Conservation (phyloP, 1,140 invertebrate species). For the Leucophenga varia region DNA sequence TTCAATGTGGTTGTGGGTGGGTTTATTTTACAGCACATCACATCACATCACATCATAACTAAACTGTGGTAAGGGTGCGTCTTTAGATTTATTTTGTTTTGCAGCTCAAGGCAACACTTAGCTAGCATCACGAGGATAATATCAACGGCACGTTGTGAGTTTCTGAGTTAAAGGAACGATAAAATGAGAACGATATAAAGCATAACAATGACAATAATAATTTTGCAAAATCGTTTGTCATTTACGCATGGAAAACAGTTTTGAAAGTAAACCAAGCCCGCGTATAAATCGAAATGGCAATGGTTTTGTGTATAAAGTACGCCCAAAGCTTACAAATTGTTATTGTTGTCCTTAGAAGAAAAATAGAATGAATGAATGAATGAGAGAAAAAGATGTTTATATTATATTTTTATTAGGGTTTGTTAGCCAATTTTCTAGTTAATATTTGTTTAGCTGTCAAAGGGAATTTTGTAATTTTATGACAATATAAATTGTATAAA, state of each 20-base stretch:
- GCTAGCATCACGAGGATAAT: slow-evolving; percentile 38
- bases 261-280: slow-evolving; percentile 52
- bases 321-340: too few relatives aligned
- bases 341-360: too few relatives aligned
- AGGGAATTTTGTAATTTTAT: slow-evolving; percentile 30
- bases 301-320: too few relatives aligned
- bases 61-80: too few relatives aligned
- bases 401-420: slow-evolving; percentile 31
- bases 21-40: too few relatives aligned
- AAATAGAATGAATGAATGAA: too few relatives aligned
- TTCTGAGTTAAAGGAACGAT: too few relatives aligned
- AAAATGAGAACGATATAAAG: slow-evolving; percentile 24
- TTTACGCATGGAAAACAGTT: slow-evolving; percentile 53
- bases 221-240: slow-evolving; percentile 53
- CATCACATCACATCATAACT: too few relatives aligned
- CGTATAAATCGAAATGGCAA: too few relatives aligned
- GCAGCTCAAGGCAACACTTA: slow-evolving; percentile 15
- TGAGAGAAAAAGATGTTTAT: slow-evolving; percentile 49
- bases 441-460: slow-evolving; percentile 53
- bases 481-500: too few relatives aligned
- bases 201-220: slow-evolving; percentile 52
- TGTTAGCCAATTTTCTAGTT: slow-evolving; percentile 52
- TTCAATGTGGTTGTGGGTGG: slow-evolving; percentile 1
- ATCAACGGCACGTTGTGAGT: slow-evolving; percentile 52
- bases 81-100: slow-evolving; percentile 47